These are phyloP conservation scores for Pangasius macronema DNA, from an alignment of 2,797 vertebrate species.

Conservation along the genomic window DNA sequence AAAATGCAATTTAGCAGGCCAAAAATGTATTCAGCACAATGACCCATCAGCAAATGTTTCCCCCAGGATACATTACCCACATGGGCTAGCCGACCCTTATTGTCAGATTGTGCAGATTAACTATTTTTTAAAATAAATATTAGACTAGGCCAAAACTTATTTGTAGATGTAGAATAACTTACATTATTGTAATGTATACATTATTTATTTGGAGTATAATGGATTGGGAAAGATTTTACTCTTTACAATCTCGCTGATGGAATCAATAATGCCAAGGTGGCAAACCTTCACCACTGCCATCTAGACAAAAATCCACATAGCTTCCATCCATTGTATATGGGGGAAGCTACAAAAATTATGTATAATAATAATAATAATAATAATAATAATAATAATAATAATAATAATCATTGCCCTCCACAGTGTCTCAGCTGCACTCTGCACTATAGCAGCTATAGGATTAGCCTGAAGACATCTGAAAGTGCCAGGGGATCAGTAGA, in stretches of 20 bases:
- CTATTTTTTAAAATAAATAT: background rate
- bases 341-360: background rate
- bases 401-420: background rate
- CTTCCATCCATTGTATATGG: background rate
- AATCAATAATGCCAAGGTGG: background rate
- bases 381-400: background rate
- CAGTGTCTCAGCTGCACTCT: background rate
- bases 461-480: background rate
- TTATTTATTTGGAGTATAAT: background rate
- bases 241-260: background rate
- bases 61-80: background rate
- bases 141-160: too few species aligned
- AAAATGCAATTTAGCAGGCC: too few species aligned
- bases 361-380: too few species aligned
- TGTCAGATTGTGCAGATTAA: background rate
- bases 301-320: background rate
- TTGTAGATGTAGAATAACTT: background rate
- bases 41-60: background rate
- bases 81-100: background rate
- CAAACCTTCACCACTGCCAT: background rate
- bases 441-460: background rate
- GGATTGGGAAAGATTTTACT: background rate
- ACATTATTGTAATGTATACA: background rate
- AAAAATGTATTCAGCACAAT: background rate
- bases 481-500: too few species aligned